Conservation (phyloP, 2,888 invertebrate genomes). For the Lampropteryx suffumata region DNA sequence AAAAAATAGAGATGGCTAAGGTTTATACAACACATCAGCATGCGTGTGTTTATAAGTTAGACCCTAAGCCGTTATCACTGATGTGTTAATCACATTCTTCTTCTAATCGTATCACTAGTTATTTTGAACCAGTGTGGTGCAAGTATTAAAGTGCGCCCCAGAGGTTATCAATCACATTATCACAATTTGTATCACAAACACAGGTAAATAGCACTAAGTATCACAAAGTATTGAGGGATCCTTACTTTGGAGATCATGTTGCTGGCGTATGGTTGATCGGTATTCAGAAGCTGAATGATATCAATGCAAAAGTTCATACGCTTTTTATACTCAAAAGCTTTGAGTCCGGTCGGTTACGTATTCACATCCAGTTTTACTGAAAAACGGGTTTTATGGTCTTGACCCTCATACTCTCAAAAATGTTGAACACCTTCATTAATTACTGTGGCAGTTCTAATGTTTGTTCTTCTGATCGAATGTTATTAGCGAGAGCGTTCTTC, state of each 20-base stretch:
- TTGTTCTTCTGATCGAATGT: too few species aligned
- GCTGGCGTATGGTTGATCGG: slow-evolving; percentile 38
- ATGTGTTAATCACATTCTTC: too few species aligned
- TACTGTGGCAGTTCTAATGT: too few species aligned
- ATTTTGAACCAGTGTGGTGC: too few species aligned
- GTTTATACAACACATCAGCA: too few species aligned
- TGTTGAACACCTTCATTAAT: slow-evolving; percentile 10
- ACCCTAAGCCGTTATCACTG: too few species aligned
- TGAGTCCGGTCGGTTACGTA: slow-evolving; percentile 29
- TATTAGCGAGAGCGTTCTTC: too few species aligned
- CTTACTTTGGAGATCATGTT: slow-evolving; percentile 58
- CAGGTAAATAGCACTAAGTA: not conserved
- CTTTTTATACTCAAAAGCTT: slow-evolving; percentile 54
- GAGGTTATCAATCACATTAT: too few species aligned
- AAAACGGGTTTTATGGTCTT: slow-evolving; percentile 24
- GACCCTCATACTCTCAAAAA: slow-evolving; percentile 6
- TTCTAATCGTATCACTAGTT: too few species aligned
- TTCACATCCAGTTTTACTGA: slow-evolving; percentile 18
- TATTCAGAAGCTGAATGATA: slow-evolving; percentile 48
- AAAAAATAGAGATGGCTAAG: too few species aligned
- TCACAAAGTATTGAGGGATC: slow-evolving; percentile 4
- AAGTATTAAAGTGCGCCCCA: too few species aligned
- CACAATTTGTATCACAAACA: not conserved
- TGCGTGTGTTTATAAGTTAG: too few species aligned
- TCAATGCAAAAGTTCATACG: slow-evolving; percentile 31